Evolutionary conservation across 2,888 invertebrate genomes (phyloP), one percentile per base, ranked within the genome.

Genomic region (Rhorus exstirpatorius): DNA sequence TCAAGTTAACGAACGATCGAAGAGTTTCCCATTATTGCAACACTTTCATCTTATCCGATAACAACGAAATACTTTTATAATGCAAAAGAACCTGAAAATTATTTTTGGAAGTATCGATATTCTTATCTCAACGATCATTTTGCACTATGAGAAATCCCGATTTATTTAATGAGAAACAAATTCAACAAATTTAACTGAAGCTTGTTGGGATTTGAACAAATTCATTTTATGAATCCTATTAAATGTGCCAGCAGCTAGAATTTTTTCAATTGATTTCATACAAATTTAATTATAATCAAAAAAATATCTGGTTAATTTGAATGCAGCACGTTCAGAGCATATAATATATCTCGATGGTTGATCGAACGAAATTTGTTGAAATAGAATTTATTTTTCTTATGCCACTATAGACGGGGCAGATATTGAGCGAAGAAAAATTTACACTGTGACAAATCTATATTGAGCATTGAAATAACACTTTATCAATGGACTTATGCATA

Each of bases 401-500:
- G n/a, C n/a, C n/a, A n/a, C n/a, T n/a, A n/a, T n/a, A n/a, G n/a
- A n/a, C n/a, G n/a, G n/a, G n/a, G n/a, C n/a, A n/a, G n/a, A n/a
- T n/a, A n/a, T n/a, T n/a, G n/a, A n/a, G n/a, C 24, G 60, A 38
- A 12, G 35, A 8, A 12, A 46, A 46, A 35, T 21, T 46, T 8
- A 14, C 24, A 10, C 6, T 19, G n/a, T 46, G 58, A 46, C 10
- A 35, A 71, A 71, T 60, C 44, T 71, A 26, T 24, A 71, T 46
- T 19, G 35, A 14, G 51, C 6, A 17, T n/a, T 60, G 35, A 60
- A 70, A 55, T 41, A 71, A 58, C 31, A n/a, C 60, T 60, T 12
- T 10, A 71, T 49, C 14, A 74, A 63, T 14, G 17, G 71, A 58
- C 1, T 53, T 26, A 17, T 65, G 53, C 63, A 44, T 65, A 38